Evolutionary conservation across 2,888 invertebrate species (phyloP).

Genomic region (Brachycybe producta): DNA sequence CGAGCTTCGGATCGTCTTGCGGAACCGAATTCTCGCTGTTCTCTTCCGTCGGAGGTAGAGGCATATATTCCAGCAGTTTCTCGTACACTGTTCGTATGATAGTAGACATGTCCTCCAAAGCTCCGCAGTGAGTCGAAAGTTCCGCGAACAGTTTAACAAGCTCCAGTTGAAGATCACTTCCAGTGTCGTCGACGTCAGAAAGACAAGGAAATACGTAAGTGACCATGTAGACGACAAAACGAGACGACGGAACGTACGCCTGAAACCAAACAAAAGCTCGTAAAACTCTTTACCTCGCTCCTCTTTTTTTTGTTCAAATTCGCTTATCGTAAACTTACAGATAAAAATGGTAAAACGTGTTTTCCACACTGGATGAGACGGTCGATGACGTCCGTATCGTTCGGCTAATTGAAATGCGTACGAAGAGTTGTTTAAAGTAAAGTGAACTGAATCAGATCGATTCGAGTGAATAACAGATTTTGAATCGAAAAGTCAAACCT

Average conservation of each 20-base stretch:
- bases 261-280: slow-evolving; percentile 29
- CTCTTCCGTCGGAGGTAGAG: slow-evolving; percentile 61
- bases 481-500: too few species aligned
- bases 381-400: slow-evolving; percentile 43
- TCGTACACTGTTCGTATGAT: slow-evolving; percentile 64
- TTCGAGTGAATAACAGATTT: too few species aligned
- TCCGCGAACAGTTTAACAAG: slow-evolving; percentile 77
- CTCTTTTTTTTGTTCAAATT: slow-evolving; percentile 19
- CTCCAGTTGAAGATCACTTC: slow-evolving; percentile 56
- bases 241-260: slow-evolving; percentile 76
- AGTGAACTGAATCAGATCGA: neutral
- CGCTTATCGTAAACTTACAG: slow-evolving; percentile 47
- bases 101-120: slow-evolving; percentile 56
- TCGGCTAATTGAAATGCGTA: slow-evolving; percentile 28
- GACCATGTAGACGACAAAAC: slow-evolving; percentile 71
- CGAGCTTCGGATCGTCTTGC: slow-evolving; percentile 59
- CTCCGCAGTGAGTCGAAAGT: slow-evolving; percentile 60
- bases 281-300: slow-evolving; percentile 4
- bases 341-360: slow-evolving; percentile 74
- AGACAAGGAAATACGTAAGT: slow-evolving; percentile 61
- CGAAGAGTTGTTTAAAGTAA: slow-evolving; percentile 6
- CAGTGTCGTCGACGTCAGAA: slow-evolving; percentile 32
- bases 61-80: slow-evolving; percentile 69
- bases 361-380: slow-evolving; percentile 71
- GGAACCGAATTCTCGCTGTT: slow-evolving; percentile 32